Evolutionary conservation across 2,113 vertebrate species (phyloP).

Genomic region (Poeciliopsis prolifica): DNA sequence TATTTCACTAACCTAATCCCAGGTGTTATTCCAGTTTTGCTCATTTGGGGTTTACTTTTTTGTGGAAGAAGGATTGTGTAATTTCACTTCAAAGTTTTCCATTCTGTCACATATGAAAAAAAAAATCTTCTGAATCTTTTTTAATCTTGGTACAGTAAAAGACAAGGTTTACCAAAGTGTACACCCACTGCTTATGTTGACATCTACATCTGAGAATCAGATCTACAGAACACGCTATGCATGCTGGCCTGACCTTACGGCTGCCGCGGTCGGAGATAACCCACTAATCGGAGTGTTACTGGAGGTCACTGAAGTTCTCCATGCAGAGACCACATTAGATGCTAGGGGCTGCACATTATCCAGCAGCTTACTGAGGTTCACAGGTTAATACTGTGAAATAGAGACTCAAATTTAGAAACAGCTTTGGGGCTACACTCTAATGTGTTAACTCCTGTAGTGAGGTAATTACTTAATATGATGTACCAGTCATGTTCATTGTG

Average conservation of each 20-base stretch:
- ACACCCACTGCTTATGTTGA: background rate
- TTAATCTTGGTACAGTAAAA: background rate
- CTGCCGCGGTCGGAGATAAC: constrained; percentile 56
- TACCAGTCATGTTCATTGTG: constrained; percentile 42
- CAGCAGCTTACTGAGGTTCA: constrained; percentile 59
- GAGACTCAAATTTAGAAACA: constrained; percentile 52
- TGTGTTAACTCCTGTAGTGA: constrained; percentile 47
- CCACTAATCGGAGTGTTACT: constrained; percentile 59
- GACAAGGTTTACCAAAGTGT: background rate
- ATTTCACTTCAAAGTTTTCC: background rate
- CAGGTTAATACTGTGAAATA: constrained; percentile 72
- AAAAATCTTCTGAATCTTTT: background rate
- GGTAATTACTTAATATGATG: constrained; percentile 54
- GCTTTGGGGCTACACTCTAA: constrained; percentile 43
- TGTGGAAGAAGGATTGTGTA: background rate
- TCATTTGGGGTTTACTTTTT: background rate
- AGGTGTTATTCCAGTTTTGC: background rate
- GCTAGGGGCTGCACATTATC: constrained; percentile 66
- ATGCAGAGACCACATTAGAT: constrained; percentile 53
- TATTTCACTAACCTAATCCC: background rate
- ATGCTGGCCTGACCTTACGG: constrained; percentile 20
- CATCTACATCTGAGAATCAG: constrained; percentile 2
- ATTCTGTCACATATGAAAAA: background rate
- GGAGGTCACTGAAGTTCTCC: constrained; percentile 51
- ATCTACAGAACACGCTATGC: constrained; percentile 22